Evolutionary conservation across 2,888 invertebrate genomes (phyloP).

Genomic region (Drosophila leonis): DNA sequence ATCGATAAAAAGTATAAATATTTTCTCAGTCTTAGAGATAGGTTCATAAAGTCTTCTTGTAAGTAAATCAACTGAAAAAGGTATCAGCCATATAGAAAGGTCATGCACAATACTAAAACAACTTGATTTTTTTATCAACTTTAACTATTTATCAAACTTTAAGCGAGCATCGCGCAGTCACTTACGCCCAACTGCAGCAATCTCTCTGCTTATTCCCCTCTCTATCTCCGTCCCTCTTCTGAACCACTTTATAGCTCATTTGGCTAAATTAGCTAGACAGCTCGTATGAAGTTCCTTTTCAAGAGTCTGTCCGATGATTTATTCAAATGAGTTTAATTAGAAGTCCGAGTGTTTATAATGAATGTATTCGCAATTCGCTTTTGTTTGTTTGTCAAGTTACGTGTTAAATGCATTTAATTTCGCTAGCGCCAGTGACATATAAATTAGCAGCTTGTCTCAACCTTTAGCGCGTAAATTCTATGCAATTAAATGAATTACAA

Average conservation of each 20-base stretch:
- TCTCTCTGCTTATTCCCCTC: neutral
- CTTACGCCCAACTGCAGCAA: neutral
- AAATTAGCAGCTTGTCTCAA: constrained; percentile 69
- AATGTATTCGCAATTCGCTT: constrained; percentile 24
- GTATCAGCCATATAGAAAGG: too few species aligned
- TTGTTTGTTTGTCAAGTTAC: constrained; percentile 57
- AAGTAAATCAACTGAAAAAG: too few species aligned
- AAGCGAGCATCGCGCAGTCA: neutral
- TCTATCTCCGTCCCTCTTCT: neutral
- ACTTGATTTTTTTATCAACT: too few species aligned
- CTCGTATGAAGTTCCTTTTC: constrained; percentile 14
- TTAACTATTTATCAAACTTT: neutral
- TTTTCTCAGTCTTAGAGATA: too few species aligned
- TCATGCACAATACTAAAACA: too few species aligned
- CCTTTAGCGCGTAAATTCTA: constrained; percentile 74
- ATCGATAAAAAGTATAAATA: too few species aligned
- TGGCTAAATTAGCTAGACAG: constrained; percentile 46
- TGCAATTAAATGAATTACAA: constrained; percentile 77
- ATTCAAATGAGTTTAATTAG: constrained; percentile 74
- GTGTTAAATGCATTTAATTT: constrained; percentile 80
- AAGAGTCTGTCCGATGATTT: constrained; percentile 35
- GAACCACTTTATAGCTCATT: constrained; percentile 62
- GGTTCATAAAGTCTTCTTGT: too few species aligned
- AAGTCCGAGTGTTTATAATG: constrained; percentile 42
- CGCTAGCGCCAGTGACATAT: constrained; percentile 78